Evolutionary conservation across 2,888 invertebrate species (phyloP).

Genomic region (Myopa tessellatipennis): DNA sequence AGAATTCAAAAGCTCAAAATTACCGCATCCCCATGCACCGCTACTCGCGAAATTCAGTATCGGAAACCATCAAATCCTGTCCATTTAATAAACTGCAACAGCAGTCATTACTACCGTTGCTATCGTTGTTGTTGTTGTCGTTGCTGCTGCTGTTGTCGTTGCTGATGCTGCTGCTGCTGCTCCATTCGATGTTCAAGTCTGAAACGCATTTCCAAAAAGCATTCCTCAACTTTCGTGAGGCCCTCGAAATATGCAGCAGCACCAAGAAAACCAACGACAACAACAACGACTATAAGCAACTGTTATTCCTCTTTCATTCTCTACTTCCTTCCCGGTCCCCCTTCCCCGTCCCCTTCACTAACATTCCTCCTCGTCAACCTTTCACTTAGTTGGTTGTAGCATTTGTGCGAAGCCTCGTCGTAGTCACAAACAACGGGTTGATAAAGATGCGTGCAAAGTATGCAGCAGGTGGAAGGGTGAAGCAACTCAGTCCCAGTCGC

Average conservation of each 20-base stretch:
- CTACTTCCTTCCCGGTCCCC: background rate
- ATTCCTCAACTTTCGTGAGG: background rate
- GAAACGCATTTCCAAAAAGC: background rate
- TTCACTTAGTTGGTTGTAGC: background rate
- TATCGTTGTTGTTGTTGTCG: background rate
- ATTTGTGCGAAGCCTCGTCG: conserved; percentile 19
- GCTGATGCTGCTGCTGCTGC: background rate
- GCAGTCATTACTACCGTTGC: background rate
- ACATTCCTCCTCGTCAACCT: background rate
- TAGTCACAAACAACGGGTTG: conserved; percentile 27
- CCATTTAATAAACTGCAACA: background rate
- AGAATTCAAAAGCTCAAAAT: no score
- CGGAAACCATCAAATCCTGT: background rate
- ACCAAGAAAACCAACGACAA: no score
- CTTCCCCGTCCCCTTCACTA: background rate
- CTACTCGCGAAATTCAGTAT: no score
- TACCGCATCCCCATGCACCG: no score
- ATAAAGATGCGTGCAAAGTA: background rate
- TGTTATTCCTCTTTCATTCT: background rate
- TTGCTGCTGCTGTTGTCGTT: background rate
- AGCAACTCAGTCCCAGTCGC: background rate
- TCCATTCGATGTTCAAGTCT: background rate
- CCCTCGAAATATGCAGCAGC: no score
- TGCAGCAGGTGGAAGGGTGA: background rate
- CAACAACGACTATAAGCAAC: background rate